Base-by-base conservation (phyloP, 1,140 invertebrate species). In the Zaprionus camerounensis region DNA sequence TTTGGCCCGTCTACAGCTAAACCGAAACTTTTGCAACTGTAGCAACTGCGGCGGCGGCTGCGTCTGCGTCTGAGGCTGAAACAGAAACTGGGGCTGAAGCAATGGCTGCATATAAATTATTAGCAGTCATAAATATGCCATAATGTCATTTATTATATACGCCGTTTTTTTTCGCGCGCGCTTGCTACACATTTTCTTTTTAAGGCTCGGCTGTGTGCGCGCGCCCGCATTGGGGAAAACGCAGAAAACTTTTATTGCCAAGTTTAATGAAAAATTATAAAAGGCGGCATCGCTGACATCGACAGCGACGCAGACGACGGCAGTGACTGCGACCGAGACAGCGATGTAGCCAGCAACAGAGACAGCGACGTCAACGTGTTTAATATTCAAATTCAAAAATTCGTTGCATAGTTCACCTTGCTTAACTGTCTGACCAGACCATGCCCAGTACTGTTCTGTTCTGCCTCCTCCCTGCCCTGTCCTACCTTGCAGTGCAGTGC, bases 211-310 rank as follows among this genome's bases (percentile, higher is more conserved):
- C 28, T 22, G 44, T 46, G 9, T 17, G 53, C 24, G 68, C 67
- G 38, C 73, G 68, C 64, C 82, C 78, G 78, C 85, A 87, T 75
- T 75, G 83, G 83, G 80, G 70, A 75, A 80, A 80, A 74, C 71
- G 77, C 75, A 72, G 72, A 84, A 81, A 88, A 88, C 85, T 88
- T 88, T 90, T 88, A 88, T 88, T 88, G 85, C 84, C 84, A 88
- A 88, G 85, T 88, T 88, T 88, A 88, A 88, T 88, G 84, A 88
- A 88, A 88, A 88, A 90, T 88, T 88, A 90, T 88, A 88, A 88
- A 88, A 90, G 83, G 82, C 82, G 80, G 68, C 82, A 68, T 46
- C 76, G 81, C 68, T 62, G 78, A 64, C 73, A 76, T 61, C 64
- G 76, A 63, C 66, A 58, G 41, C 49, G 71, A 51, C 62, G 68